Evolutionary conservation across 2,888 invertebrate genomes (phyloP).

Genomic region (Diaprepes abbreviatus): DNA sequence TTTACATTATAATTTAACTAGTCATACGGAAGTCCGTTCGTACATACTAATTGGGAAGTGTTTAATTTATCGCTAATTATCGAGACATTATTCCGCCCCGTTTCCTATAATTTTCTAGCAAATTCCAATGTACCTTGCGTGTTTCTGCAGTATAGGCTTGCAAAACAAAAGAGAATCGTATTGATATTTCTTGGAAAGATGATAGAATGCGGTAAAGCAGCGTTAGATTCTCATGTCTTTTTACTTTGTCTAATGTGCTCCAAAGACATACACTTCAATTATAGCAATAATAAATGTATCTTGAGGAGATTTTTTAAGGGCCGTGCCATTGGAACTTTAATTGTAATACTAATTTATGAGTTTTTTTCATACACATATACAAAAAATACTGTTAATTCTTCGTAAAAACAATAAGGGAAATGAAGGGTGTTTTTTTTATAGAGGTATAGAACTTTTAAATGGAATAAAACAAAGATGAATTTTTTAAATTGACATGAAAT

Average conservation of each 20-base stretch:
- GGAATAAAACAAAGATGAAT: too few species aligned
- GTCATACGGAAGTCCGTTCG: slow-evolving; percentile 36
- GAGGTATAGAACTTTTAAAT: too few species aligned
- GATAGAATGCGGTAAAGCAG: slow-evolving; percentile 37
- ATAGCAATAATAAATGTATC: not conserved
- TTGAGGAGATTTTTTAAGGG: too few species aligned
- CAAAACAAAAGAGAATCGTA: slow-evolving; percentile 37
- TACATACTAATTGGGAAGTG: slow-evolving; percentile 51
- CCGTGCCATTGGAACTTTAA: too few species aligned
- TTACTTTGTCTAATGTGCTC: not conserved
- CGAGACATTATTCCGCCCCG: slow-evolving; percentile 52
- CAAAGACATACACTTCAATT: not conserved
- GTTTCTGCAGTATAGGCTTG: slow-evolving; percentile 21
- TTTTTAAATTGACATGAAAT: too few species aligned
- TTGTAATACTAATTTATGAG: too few species aligned
- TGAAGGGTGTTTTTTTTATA: too few species aligned
- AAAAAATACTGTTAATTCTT: too few species aligned
- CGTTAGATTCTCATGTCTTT: slow-evolving; percentile 30
- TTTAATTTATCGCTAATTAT: slow-evolving; percentile 55
- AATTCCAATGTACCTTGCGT: slow-evolving; percentile 31
- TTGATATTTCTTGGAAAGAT: slow-evolving; percentile 34
- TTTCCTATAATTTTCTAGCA: slow-evolving; percentile 31
- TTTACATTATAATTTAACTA: slow-evolving; percentile 28
- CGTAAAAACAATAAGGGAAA: too few species aligned
- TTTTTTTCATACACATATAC: too few species aligned